Base-by-base conservation (phyloP, 2,113 vertebrate genomes). In the Excalfactoria chinensis region DNA sequence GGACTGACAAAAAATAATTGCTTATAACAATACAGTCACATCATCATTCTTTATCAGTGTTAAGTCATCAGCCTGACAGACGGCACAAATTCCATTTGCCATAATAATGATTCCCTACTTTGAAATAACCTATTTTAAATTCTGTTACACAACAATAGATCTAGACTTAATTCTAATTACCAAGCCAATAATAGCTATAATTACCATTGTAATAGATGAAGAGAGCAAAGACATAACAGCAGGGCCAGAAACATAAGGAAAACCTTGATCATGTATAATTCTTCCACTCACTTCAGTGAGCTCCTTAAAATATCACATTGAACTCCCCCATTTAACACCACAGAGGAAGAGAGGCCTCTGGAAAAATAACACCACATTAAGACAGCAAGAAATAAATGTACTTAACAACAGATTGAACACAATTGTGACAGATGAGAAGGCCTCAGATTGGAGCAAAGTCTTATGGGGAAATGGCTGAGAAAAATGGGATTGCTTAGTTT, bases 91-190 rank as follows among this genome's bases (percentile, higher is more conserved):
- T 91, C 90, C 85, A 93, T 77, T 69, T 92, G 82, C 49, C 15
- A 48, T 88, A 89, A 66, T 72, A 83, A 74, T 41, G 62, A 86
- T 60, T 82, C 46, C 69, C 59, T 94, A 56, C 51, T 67, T 88
- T 71, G 48, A 93, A 78, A 95, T 88, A 95, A 93, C 64, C 95
- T 82, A 87, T 46, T 96, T 95, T 80, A 74, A 93, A 89, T 83
- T 93, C 70, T 95, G 84, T 94, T 97, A 95, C 90, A 95, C 95
- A 96, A 97, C 79, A 86, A 22, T 44, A 84, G 85, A 84, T 83
- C 72, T 80, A 91, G 82, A 80, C 85, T 91, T 58, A 37, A 55
- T 48, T 84, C 83, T 84, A 91, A 93, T 89, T 86, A 86, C 51
- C 23, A 43, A 84, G 37, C 51, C 80, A 93, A 69, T 84, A 41